Conservation (phyloP, 2,888 invertebrate species). For the Brachypalpus laphriformis region DNA sequence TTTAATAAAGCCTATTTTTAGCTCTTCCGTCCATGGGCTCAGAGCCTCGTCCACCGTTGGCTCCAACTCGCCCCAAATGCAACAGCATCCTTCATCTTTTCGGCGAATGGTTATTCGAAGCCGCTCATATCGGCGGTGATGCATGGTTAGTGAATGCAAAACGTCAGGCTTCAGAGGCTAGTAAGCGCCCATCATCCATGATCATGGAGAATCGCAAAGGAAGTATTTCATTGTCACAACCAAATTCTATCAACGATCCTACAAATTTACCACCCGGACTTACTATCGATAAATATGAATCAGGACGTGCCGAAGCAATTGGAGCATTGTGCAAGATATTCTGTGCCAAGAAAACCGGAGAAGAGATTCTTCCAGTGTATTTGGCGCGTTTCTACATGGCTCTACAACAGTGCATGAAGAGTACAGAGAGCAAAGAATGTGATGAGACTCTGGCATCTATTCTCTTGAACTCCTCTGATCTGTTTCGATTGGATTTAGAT, state of each 20-base stretch:
- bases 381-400: conserved; percentile 96
- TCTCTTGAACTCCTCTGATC: conserved; percentile 92
- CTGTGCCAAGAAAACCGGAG: conserved; percentile 95
- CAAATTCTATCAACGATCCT: conserved; percentile 87
- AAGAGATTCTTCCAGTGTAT: conserved; percentile 94
- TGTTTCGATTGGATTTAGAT: conserved; percentile 95
- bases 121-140: conserved; percentile 94
- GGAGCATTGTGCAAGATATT: conserved; percentile 97
- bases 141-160: conserved; percentile 84
- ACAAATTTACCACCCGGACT: conserved; percentile 88
- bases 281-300: conserved; percentile 91
- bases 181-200: conserved; percentile 87
- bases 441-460: conserved; percentile 94
- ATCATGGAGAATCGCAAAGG: conserved; percentile 86
- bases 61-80: conserved; percentile 92
- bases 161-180: conserved; percentile 84
- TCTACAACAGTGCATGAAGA: conserved; percentile 92
- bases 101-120: conserved; percentile 98
- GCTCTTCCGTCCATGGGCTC: conserved; percentile 85
- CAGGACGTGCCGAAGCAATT: conserved; percentile 96
- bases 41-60: conserved; percentile 87
- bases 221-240: conserved; percentile 85
- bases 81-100: conserved; percentile 97
- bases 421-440: conserved; percentile 87
- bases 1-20: no score